phyloP scores from a whole-genome alignment of 2,797 vertebrate genomes.

The Rhinoraja longicauda region DNA sequence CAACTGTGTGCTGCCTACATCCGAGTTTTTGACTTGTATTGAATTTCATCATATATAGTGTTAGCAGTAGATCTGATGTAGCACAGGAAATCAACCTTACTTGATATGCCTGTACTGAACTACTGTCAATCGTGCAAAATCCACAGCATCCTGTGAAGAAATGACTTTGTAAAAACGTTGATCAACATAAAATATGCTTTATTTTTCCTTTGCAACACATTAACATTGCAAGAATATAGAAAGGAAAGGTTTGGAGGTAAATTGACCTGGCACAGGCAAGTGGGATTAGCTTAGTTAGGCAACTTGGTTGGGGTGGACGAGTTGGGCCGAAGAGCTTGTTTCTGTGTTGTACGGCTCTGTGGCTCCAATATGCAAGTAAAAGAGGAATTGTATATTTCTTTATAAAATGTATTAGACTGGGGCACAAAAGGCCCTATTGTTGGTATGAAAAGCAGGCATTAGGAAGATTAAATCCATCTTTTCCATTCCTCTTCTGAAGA shows the following conservation, averaged over 20 bases:
- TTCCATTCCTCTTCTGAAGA: neutral
- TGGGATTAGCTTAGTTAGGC: too few species aligned
- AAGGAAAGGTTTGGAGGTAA: too few species aligned
- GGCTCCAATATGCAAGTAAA: neutral
- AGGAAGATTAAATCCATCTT: neutral
- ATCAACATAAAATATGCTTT: neutral
- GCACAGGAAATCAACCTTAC: neutral
- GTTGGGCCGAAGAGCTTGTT: too few species aligned
- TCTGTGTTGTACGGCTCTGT: too few species aligned
- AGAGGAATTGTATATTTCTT: neutral
- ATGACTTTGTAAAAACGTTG: neutral
- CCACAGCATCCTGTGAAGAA: neutral
- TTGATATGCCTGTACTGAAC: neutral
- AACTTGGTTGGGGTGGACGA: too few species aligned
- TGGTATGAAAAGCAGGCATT: neutral
- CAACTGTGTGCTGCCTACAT: neutral
- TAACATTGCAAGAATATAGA: neutral
- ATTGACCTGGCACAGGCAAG: too few species aligned
- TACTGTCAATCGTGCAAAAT: neutral
- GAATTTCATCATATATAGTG: neutral
- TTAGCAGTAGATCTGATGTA: neutral
- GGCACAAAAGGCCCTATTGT: neutral
- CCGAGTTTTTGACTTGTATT: neutral
- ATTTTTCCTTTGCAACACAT: neutral
- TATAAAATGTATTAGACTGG: neutral